Evolutionary conservation across 2,888 invertebrate species (phyloP), one percentile per base, ranked within the genome.

Genomic region (Eustalomyia histrio): DNA sequence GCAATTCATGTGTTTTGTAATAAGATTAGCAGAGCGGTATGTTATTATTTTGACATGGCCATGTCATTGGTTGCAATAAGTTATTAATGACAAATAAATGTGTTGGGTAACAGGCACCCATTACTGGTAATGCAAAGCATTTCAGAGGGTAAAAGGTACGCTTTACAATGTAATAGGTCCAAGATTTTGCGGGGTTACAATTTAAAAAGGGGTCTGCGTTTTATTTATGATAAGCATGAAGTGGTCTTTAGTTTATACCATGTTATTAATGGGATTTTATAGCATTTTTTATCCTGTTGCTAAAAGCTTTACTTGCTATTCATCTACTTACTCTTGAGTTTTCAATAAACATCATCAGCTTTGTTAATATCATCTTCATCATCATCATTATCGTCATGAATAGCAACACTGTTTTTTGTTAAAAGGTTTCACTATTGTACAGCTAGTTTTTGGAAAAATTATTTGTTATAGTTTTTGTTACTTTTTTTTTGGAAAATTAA

Each of bases 201-300:
- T 21, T 4, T 2, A 21, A 57, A 18, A 9, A 57, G n/a, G 29
- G n/a, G 8, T 61, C 61, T 61, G 61, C 24, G 18, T 65, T 53
- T 65, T 67, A 67, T 67, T 67, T 67, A 67, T 67, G 67, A 67
- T 57, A 43, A 67, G 55, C 67, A 67, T 57, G 55, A 55, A 53
- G 55, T 63, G 63, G 61, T 63, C 63, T 63, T 63, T 63, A 63
- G 43, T 43, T 43, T n/a, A 12, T 14, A 17, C 35, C 67, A 43
- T 21, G 67, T 79, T 68, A 69, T 69, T 73, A 68, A 64, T 68
- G 57, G 79, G 50, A 67, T 61, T 78, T 79, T 73, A 79, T 79
- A 73, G 79, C 43, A 14, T 47, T 47, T 39, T 39, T 39, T 29
- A 57, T 63, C 29, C 29, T 47, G 14, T 73, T 69, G 55, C 64